Conservation (phyloP, 2,113 vertebrate genomes). For the Morone saxatilis region DNA sequence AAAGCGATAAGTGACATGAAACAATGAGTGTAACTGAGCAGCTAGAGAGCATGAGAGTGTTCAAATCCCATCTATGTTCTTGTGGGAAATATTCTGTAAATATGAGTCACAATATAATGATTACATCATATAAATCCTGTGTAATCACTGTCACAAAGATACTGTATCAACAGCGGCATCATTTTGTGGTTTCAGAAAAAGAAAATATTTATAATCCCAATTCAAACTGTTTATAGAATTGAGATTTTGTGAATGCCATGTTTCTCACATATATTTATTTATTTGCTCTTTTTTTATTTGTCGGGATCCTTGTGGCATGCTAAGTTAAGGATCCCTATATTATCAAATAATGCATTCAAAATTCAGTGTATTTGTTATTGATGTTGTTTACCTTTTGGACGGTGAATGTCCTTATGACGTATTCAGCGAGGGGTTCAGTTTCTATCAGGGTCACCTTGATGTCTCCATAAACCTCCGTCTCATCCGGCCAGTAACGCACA, state of each 20-base stretch:
- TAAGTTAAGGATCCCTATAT: background rate
- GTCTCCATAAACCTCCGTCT: conserved; percentile 96
- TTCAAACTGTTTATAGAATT: conserved; percentile 5
- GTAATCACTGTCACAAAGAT: background rate
- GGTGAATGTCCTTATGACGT: conserved; percentile 96
- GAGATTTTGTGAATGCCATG: background rate
- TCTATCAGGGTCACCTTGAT: conserved; percentile 98
- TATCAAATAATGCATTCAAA: background rate
- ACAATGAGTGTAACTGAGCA: background rate
- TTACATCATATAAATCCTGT: background rate
- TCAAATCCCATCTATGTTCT: conserved; percentile 8
- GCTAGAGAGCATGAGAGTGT: background rate
- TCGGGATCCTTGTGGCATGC: background rate
- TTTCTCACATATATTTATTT: no score
- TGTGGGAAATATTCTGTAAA: background rate
- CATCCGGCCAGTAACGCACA: conserved; percentile 97
- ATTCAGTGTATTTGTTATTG: background rate
- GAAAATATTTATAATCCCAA: background rate
- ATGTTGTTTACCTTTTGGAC: conserved; percentile 92
- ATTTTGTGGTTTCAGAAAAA: background rate
- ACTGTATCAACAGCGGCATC: background rate
- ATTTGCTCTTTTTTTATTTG: no score
- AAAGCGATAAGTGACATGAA: background rate
- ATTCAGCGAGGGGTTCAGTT: conserved; percentile 95
- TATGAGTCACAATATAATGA: background rate